These are phyloP conservation scores for Hiodon tergisus DNA, from an alignment of 2,113 vertebrate genomes.

Conservation along the genomic window DNA sequence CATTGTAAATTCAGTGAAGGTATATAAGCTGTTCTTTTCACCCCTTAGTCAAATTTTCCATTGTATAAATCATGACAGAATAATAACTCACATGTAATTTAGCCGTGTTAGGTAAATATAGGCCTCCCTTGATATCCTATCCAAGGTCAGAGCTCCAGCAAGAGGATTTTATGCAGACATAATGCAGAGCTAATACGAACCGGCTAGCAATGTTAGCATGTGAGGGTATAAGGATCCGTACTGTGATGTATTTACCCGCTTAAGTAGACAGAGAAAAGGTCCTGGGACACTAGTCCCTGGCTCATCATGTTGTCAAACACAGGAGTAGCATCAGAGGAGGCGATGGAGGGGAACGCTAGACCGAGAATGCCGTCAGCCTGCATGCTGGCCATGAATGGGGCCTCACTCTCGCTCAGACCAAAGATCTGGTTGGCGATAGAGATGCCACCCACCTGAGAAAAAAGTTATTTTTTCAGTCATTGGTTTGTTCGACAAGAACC, in stretches of 20 bases:
- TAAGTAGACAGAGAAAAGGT: slow-evolving; percentile 50
- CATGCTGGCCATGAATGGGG: slow-evolving; percentile 43
- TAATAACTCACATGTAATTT: no score
- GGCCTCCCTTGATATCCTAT: no score
- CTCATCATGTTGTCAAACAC: slow-evolving; percentile 53
- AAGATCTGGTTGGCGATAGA: slow-evolving; percentile 56
- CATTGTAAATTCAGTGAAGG: no score
- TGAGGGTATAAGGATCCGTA: no score
- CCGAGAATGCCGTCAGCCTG: slow-evolving; percentile 48
- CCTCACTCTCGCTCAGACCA: slow-evolving; percentile 56
- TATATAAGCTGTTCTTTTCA: no score
- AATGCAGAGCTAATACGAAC: no score
- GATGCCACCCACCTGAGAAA: slow-evolving; percentile 38
- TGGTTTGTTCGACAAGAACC: not conserved
- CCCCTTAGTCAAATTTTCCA: no score
- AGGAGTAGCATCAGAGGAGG: slow-evolving; percentile 38
- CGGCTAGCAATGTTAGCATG: no score
- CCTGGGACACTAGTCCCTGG: slow-evolving; percentile 33
- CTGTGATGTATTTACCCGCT: slow-evolving; percentile 30
- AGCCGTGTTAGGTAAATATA: no score
- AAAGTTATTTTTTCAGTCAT: not conserved
- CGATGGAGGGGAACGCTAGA: slow-evolving; percentile 39
- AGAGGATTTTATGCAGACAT: no score
- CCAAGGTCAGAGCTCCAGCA: no score
- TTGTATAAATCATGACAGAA: no score